Evolutionary conservation across 2,888 invertebrate genomes (phyloP), one percentile per base, ranked within the genome.

Genomic region (Pollenia griseotomentosa): DNA sequence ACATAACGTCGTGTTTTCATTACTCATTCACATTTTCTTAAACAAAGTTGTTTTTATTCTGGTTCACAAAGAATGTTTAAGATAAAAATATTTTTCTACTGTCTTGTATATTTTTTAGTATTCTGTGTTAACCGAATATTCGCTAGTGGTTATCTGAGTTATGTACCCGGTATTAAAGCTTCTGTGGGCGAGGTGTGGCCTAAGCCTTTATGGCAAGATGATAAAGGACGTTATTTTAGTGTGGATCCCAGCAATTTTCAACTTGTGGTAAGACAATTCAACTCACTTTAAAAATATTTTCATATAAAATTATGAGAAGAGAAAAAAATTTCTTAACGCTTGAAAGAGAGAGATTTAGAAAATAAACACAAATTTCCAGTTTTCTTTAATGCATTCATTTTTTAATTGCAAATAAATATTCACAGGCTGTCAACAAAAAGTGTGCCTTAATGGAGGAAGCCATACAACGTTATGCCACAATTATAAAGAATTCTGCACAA

Each of bases 181-280:
- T 89, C 90, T 0, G 55, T 78, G 9, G 90, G 96, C 8, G 95
- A 95, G 92, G 94, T 96, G 9, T 96, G 96, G 96, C 97, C 96
- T 0, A 94, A 95, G 90, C 96, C 96, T 0, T 94, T 95, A 88
- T 89, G 93, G 11, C 95, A 95, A 91, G 90, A 92, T 59, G 94
- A 94, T 88, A 90, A 92, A 11, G 91, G 93, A 23, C 91, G 91
- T 12, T 95, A 93, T 91, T 94, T 94, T 89, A 91, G 94, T 83
- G 90, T 96, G 19, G 90, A 94, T 78, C 94, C 95, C 2, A 90
- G 93, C 6, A 90, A 91, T 78, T 95, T 96, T 90, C 89, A 93
- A 83, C 94, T 95, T 89, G 89, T 92, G 91, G 95, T 95, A 92
- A 33, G 6, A 33, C 33, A 33, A 5, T 0, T 33, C 33, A 33